These are phyloP conservation scores for Orthosia cruda DNA, from an alignment of 2,888 invertebrate genomes.

Conservation along the genomic window DNA sequence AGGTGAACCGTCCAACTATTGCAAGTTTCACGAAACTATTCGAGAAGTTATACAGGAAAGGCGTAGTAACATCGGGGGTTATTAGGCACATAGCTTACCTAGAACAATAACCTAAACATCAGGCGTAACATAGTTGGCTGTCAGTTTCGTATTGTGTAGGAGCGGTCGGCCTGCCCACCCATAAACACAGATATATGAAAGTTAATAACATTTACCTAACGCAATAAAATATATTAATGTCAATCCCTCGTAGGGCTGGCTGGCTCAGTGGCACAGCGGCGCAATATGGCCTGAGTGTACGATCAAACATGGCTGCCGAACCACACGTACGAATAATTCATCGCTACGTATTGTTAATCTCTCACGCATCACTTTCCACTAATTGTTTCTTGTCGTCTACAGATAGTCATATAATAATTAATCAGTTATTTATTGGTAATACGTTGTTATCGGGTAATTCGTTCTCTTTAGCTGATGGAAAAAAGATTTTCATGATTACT, in stretches of 20 bases:
- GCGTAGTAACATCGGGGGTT: slow-evolving; percentile 48
- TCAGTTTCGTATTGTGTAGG: slow-evolving; percentile 60
- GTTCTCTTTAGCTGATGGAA: slow-evolving; percentile 27
- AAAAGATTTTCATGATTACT: slow-evolving; percentile 41
- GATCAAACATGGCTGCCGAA: slow-evolving; percentile 57
- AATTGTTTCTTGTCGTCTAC: slow-evolving; percentile 66
- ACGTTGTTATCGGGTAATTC: slow-evolving; percentile 55
- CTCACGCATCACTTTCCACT: slow-evolving; percentile 66
- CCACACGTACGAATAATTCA: slow-evolving; percentile 67
- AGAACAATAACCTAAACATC: slow-evolving; percentile 68
- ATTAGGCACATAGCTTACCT: slow-evolving; percentile 63
- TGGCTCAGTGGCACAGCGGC: slow-evolving; percentile 52
- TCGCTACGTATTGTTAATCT: slow-evolving; percentile 67
- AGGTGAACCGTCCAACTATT: slow-evolving; percentile 53
- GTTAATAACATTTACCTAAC: slow-evolving; percentile 81
- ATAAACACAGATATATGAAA: slow-evolving; percentile 81
- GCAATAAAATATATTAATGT: slow-evolving; percentile 84
- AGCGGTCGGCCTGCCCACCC: slow-evolving; percentile 62
- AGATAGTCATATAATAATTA: slow-evolving; percentile 63
- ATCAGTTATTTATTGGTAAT: slow-evolving; percentile 67
- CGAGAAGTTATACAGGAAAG: slow-evolving; percentile 52
- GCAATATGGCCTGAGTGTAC: slow-evolving; percentile 67
- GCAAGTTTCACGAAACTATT: slow-evolving; percentile 57
- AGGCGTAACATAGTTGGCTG: slow-evolving; percentile 56
- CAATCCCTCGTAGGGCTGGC: slow-evolving; percentile 73